These are phyloP conservation scores for Petrolisthes cinctipes DNA, from an alignment of 2,888 invertebrate species.

Conservation along the genomic window DNA sequence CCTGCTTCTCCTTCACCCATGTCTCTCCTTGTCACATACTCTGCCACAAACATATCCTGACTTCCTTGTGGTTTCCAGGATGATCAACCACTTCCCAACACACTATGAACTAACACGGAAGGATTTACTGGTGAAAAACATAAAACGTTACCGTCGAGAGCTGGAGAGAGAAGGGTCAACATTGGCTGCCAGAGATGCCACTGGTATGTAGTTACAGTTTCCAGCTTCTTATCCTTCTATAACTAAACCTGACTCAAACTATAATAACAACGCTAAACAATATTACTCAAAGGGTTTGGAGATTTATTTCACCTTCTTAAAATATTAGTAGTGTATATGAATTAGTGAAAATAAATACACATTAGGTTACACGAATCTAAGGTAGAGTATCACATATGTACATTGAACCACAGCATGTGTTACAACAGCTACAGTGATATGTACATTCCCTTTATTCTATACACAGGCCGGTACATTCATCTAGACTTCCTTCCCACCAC, in stretches of 20 bases:
- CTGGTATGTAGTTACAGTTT: neutral
- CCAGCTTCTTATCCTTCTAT: no score
- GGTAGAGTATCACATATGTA: no score
- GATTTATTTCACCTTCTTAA: no score
- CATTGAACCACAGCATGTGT: no score
- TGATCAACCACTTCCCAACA: constrained; percentile 96
- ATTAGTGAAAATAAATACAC: no score
- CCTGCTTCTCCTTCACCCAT: neutral
- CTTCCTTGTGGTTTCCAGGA: constrained; percentile 71
- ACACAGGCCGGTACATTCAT: constrained; percentile 78
- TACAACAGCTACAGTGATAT: neutral
- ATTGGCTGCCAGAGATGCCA: constrained; percentile 82
- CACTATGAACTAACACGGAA: constrained; percentile 95
- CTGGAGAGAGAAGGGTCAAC: constrained; percentile 90
- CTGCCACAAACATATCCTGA: neutral
- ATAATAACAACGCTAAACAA: no score
- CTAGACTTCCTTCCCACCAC: constrained; percentile 94
- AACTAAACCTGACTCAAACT: no score
- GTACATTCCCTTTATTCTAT: neutral
- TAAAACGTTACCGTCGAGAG: constrained; percentile 92
- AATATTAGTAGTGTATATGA: no score
- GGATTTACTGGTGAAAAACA: constrained; percentile 95
- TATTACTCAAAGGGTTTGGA: no score
- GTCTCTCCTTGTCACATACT: neutral
- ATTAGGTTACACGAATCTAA: no score